A percentile compares a stretch with the other conserved stretches of the same genome.
phyloP scores from a whole-genome alignment of 1,140 invertebrate species.

The Ceratina japonica region DNA sequence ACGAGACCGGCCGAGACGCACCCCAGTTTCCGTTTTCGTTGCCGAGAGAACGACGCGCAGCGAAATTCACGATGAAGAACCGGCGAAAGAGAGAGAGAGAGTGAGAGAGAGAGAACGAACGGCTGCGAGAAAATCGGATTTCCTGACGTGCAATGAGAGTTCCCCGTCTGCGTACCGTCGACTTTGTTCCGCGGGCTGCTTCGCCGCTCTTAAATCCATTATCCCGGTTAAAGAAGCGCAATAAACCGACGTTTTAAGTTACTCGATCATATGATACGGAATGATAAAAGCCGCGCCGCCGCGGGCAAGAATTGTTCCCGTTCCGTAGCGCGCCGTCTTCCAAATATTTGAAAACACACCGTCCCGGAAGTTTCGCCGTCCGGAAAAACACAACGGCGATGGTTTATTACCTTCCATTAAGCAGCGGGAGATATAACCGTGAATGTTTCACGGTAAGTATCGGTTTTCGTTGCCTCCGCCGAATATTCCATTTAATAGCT shows the following conservation, averaged over 20 bases:
- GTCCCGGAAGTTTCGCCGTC: too few relatives aligned
- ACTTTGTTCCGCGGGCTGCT: slow-evolving; percentile 52
- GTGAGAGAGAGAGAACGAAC: background rate
- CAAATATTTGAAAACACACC: background rate
- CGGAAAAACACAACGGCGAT: too few relatives aligned
- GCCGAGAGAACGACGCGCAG: slow-evolving; percentile 32
- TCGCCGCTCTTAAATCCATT: slow-evolving; percentile 35
- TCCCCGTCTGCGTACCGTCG: slow-evolving; percentile 38
- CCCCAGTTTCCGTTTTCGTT: slow-evolving; percentile 69
- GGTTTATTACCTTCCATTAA: too few relatives aligned
- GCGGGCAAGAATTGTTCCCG: background rate
- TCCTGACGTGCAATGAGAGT: slow-evolving; percentile 57
- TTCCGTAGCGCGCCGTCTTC: background rate
- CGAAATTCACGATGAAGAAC: slow-evolving; percentile 34
- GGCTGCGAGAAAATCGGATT: slow-evolving; percentile 65
- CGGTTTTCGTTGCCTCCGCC: too few relatives aligned
- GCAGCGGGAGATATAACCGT: background rate
- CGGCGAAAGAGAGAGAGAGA: background rate
- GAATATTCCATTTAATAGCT: background rate
- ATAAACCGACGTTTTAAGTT: background rate
- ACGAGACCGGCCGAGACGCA: slow-evolving; percentile 5
- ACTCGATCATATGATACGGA: background rate
- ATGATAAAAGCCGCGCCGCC: too few relatives aligned
- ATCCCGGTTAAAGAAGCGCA: background rate
- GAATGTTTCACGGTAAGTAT: background rate